phyloP scores from a whole-genome alignment of 2,797 vertebrate species.

The Macrochelys suwanniensis region DNA sequence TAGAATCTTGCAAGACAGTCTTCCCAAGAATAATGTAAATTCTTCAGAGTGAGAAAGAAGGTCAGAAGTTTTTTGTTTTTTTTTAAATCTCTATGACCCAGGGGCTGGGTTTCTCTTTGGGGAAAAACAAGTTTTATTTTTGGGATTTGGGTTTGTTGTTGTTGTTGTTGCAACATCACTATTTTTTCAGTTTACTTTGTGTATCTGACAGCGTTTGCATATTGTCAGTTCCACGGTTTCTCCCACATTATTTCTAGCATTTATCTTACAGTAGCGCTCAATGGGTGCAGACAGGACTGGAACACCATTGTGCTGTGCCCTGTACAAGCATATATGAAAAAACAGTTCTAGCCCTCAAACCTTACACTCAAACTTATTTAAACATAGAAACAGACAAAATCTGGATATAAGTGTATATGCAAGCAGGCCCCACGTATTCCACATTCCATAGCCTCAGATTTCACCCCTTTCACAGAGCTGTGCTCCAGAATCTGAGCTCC shows the following conservation, averaged over 20 bases:
- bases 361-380: background rate
- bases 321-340: background rate
- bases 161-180: background rate
- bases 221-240: background rate
- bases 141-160: background rate
- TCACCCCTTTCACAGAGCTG: background rate
- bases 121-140: background rate
- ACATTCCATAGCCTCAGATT: background rate
- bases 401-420: background rate
- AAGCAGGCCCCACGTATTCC: background rate
- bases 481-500: background rate
- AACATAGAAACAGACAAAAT: background rate
- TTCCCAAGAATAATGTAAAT: background rate
- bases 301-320: slow-evolving; percentile 22
- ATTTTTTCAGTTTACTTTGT: background rate
- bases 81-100: background rate
- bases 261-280: slow-evolving; percentile 22
- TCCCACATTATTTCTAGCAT: background rate
- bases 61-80: background rate
- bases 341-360: background rate
- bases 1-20: slow-evolving; percentile 29
- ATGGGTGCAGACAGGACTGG: slow-evolving; percentile 40
- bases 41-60: background rate
- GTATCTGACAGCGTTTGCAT: background rate
- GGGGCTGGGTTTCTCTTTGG: background rate